These are phyloP conservation scores for Hecatera dysodea DNA, from an alignment of 2,888 invertebrate genomes.

Conservation along the genomic window DNA sequence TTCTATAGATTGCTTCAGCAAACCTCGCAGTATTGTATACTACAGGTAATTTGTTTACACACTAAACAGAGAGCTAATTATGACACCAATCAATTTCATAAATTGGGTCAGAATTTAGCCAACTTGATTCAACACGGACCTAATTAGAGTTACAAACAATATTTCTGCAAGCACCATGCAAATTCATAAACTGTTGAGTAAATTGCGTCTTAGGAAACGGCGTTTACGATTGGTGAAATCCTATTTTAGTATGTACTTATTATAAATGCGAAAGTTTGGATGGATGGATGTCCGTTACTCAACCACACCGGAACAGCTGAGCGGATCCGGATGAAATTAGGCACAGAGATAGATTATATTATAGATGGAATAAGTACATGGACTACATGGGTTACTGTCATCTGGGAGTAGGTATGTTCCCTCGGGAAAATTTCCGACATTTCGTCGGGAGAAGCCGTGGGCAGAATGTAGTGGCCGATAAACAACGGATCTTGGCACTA, in stretches of 20 bases:
- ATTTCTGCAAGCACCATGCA: slow-evolving; percentile 68
- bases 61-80: slow-evolving; percentile 22
- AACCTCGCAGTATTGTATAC: slow-evolving; percentile 32
- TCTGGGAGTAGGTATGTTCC: no score
- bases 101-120: slow-evolving; percentile 34
- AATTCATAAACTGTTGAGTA: slow-evolving; percentile 65
- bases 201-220: slow-evolving; percentile 66
- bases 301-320: no score
- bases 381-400: no score
- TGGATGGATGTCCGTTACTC: no score
- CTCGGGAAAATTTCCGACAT: no score
- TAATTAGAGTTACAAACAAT: slow-evolving; percentile 66
- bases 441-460: no score
- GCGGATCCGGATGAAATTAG: no score
- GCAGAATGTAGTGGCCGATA: slow-evolving; percentile 30
- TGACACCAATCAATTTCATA: slow-evolving; percentile 20
- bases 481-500: slow-evolving; percentile 42
- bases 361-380: no score
- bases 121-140: slow-evolving; percentile 31
- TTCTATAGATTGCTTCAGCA: slow-evolving; percentile 24
- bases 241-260: no score
- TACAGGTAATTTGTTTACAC: slow-evolving; percentile 30
- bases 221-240: slow-evolving; percentile 56
- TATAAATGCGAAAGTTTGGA: no score
- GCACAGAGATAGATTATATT: no score